These are phyloP conservation scores for Diadema setosum DNA, from an alignment of 35 echinoderm and acorn worm species.

Conservation along the genomic window DNA sequence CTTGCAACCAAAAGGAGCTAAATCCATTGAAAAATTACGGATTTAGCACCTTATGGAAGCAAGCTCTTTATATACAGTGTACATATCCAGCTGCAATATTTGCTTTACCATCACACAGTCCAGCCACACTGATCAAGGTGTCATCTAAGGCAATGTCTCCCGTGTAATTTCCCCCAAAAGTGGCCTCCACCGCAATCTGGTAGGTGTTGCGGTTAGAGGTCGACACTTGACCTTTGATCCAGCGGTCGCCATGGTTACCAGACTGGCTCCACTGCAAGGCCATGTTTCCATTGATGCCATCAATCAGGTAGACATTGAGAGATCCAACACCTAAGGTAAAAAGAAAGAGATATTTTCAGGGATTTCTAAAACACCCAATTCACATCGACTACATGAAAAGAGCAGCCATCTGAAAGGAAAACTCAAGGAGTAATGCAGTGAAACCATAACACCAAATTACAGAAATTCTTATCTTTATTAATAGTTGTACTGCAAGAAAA, in stretches of 20 bases:
- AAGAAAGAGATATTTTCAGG: no score
- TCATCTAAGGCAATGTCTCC: constrained; percentile 76
- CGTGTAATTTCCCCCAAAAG: not conserved
- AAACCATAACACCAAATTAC: no score
- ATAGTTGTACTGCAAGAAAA: no score
- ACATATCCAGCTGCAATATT: not conserved
- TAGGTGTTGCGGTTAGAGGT: not conserved
- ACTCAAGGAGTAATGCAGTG: no score
- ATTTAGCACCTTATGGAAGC: no score
- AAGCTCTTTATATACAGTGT: no score
- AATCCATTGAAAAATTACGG: no score
- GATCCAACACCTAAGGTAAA: not conserved
- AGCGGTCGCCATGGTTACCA: constrained; percentile 73
- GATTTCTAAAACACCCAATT: no score
- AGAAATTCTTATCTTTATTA: no score
- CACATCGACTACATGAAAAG: no score
- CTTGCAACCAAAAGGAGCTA: no score
- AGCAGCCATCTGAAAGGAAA: no score
- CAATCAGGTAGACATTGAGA: constrained; percentile 35
- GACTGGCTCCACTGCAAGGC: constrained; percentile 6
- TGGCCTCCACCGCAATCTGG: constrained; percentile 72
- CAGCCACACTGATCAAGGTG: not conserved
- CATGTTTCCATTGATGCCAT: constrained; percentile 14
- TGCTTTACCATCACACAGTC: not conserved
- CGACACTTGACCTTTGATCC: constrained; percentile 46